These are phyloP conservation scores for Cheilosia soror DNA, from an alignment of 2,888 invertebrate species.

Conservation along the genomic window DNA sequence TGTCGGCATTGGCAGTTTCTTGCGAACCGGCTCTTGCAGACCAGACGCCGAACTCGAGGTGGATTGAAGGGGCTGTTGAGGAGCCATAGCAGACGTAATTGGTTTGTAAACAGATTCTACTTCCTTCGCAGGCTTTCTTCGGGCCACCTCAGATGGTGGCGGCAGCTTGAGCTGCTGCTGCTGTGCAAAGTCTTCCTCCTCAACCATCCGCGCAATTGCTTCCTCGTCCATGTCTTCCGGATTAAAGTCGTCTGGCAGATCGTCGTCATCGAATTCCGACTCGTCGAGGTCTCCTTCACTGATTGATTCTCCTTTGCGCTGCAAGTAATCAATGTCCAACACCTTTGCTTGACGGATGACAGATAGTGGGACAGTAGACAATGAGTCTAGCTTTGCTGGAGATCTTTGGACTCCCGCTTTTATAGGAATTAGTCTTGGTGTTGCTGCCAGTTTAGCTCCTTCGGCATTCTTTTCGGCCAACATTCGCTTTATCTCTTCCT, in stretches of 20 bases:
- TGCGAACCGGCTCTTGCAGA: conserved; percentile 83
- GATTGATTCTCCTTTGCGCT: conserved; percentile 82
- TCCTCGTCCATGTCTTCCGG: conserved; percentile 85
- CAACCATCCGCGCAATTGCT: conserved; percentile 86
- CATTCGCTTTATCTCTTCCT: conserved; percentile 84
- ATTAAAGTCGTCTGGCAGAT: conserved; percentile 83
- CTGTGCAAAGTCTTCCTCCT: conserved; percentile 86
- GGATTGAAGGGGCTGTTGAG: conserved; percentile 59
- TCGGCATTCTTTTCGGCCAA: conserved; percentile 83
- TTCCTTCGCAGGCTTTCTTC: conserved; percentile 69
- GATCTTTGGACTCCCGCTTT: conserved; percentile 78
- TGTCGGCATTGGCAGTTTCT: conserved; percentile 82
- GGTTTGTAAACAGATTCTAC: conserved; percentile 50
- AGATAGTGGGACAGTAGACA: conserved; percentile 83
- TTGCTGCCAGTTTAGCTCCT: conserved; percentile 82
- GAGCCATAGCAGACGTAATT: conserved; percentile 16
- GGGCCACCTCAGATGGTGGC: conserved; percentile 82
- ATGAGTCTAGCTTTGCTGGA: conserved; percentile 80
- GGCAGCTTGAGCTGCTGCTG: conserved; percentile 85
- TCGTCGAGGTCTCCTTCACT: conserved; percentile 80
- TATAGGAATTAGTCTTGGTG: conserved; percentile 81
- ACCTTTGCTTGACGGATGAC: conserved; percentile 83
- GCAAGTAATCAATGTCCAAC: conserved; percentile 83
- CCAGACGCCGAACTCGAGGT: conserved; percentile 80
- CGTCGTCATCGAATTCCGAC: conserved; percentile 82